Evolutionary conservation across 2,888 invertebrate species (phyloP).

Genomic region (Alentia gelatinosa): DNA sequence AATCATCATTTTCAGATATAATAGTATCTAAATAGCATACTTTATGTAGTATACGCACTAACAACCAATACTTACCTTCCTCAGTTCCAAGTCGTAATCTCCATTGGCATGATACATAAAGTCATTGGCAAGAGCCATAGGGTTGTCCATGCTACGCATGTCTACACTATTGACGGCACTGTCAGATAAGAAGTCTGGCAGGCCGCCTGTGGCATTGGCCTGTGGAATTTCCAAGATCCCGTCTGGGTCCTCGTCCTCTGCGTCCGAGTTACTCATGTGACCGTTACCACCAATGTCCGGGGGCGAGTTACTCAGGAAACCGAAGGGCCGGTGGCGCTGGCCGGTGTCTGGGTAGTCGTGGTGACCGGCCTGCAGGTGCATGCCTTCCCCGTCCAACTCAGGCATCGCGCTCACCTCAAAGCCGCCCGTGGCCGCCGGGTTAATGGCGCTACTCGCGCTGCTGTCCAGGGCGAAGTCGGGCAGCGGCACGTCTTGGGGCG

Average conservation of each 20-base stretch:
- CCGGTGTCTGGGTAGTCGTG: background rate
- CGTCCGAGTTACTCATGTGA: conserved; percentile 34
- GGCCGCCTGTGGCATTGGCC: conserved; percentile 58
- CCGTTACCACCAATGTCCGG: conserved; percentile 19
- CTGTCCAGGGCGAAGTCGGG: conserved; percentile 73
- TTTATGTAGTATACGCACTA: too few relatives aligned
- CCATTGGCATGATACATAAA: conserved; percentile 61
- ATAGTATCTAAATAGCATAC: too few relatives aligned
- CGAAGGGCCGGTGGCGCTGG: background rate
- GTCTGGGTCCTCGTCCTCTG: conserved; percentile 20
- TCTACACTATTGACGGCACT: conserved; percentile 63
- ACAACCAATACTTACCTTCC: conserved; percentile 61
- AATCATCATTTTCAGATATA: too few relatives aligned
- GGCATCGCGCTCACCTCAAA: background rate
- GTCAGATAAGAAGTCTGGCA: conserved; percentile 77
- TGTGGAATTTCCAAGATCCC: background rate
- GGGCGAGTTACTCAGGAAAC: background rate
- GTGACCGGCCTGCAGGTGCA: background rate
- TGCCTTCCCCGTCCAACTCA: background rate
- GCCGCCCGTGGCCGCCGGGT: background rate
- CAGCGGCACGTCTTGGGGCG: conserved; percentile 60
- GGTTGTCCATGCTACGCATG: conserved; percentile 34
- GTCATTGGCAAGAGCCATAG: background rate
- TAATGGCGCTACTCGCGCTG: background rate
- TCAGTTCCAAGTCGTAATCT: conserved; percentile 64